Conservation (phyloP, 2,888 invertebrate genomes). For the Minunthozetes semirufus region DNA sequence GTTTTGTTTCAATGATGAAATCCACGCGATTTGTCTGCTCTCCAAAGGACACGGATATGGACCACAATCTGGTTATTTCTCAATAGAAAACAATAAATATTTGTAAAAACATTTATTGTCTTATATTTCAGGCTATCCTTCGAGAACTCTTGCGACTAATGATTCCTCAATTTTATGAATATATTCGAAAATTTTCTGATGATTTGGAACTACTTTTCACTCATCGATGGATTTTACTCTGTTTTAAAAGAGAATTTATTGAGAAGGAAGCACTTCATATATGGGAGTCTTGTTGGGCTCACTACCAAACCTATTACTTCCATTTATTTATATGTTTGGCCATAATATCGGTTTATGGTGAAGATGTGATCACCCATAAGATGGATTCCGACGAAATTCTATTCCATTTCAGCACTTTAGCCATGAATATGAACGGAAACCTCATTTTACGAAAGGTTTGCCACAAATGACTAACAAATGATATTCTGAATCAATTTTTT, state of each 20-base stretch:
- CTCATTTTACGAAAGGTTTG: slow-evolving; percentile 73
- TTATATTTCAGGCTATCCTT: slow-evolving; percentile 49
- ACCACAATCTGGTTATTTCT: slow-evolving; percentile 63
- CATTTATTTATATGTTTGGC: slow-evolving; percentile 89
- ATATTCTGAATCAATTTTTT: background rate
- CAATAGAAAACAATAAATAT: too few relatives aligned
- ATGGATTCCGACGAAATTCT: slow-evolving; percentile 89
- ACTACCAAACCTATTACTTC: slow-evolving; percentile 91
- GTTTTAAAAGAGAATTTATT: slow-evolving; percentile 85
- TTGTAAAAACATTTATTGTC: slow-evolving; percentile 40
- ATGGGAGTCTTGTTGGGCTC: slow-evolving; percentile 98
- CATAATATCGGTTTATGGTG: slow-evolving; percentile 80
- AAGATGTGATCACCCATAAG: slow-evolving; percentile 79
- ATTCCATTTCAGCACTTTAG: slow-evolving; percentile 85
- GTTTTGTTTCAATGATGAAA: slow-evolving; percentile 93
- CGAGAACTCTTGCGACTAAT: slow-evolving; percentile 79
- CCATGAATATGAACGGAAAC: slow-evolving; percentile 95
- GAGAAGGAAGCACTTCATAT: slow-evolving; percentile 78
- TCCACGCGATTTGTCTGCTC: slow-evolving; percentile 84
- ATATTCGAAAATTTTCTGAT: slow-evolving; percentile 73
- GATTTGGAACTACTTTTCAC: slow-evolving; percentile 85
- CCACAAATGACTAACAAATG: background rate
- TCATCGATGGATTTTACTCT: slow-evolving; percentile 89
- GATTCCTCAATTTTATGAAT: slow-evolving; percentile 81
- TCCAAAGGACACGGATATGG: slow-evolving; percentile 90